phyloP scores from a whole-genome alignment of 2,113 vertebrate species.

The Platichthys stellatus region DNA sequence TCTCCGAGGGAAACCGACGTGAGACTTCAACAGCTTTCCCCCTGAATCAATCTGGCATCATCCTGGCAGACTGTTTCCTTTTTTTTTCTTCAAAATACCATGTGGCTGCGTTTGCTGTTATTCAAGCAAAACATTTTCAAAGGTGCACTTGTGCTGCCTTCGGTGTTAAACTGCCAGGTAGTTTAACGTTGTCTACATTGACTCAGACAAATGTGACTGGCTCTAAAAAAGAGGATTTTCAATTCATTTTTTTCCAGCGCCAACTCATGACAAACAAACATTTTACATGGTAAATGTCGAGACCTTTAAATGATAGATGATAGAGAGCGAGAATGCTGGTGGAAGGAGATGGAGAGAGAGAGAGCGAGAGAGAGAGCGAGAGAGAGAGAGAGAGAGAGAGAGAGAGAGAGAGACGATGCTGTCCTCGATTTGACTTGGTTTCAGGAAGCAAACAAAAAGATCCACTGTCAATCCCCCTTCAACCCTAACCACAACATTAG shows the following conservation, averaged over 20 bases:
- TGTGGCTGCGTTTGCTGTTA: constrained; percentile 5
- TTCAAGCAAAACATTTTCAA: constrained; percentile 14
- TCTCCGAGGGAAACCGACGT: constrained; percentile 64
- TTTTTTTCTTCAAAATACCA: constrained; percentile 21
- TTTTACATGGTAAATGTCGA: background rate
- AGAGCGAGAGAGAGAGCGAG: no score
- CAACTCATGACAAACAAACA: no score
- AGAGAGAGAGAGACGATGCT: no score
- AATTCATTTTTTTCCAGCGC: no score
- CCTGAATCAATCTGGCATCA: constrained; percentile 45
- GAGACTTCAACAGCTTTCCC: constrained; percentile 60
- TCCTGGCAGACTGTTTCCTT: background rate
- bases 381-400: no score
- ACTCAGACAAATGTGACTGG: background rate
- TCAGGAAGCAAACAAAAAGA: background rate
- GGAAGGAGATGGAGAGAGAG: no score
- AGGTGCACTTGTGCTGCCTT: background rate
- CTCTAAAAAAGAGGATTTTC: background rate
- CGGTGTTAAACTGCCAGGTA: background rate
- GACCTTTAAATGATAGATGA: background rate
- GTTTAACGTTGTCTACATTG: background rate
- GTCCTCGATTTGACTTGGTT: background rate
- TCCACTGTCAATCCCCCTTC: background rate
- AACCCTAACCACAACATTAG: constrained; percentile 1
- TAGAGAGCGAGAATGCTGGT: no score